Conservation (phyloP, 1,140 invertebrate species). For the Zelostemma sp. region DNA sequence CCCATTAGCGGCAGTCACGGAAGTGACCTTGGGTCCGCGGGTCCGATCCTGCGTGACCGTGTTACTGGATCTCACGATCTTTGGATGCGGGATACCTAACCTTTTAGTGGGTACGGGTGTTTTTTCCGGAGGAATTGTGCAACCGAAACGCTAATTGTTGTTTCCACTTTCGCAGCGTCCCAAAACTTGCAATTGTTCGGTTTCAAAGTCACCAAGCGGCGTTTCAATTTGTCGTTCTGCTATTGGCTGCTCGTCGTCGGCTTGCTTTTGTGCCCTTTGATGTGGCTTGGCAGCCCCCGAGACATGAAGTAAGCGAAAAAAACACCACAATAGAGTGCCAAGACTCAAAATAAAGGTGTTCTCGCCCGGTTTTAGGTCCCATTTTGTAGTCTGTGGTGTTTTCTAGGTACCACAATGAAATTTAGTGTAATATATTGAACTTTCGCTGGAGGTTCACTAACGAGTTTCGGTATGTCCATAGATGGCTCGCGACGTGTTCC, state of each 20-base stretch:
- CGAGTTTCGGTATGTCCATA: too few species aligned
- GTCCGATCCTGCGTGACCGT: conserved; percentile 75
- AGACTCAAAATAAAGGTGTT: too few species aligned
- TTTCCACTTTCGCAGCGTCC: conserved; percentile 72
- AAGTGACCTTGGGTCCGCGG: conserved; percentile 76
- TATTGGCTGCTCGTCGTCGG: conserved; percentile 82
- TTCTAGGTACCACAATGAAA: too few species aligned
- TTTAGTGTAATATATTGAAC: too few species aligned
- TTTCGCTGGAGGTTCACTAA: too few species aligned
- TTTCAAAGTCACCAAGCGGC: conserved; percentile 73
- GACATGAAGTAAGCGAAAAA: conserved; percentile 88
- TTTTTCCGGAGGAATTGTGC: too few species aligned
- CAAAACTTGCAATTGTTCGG: conserved; percentile 83
- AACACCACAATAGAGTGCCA: too few species aligned
- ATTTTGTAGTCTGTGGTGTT: too few species aligned
- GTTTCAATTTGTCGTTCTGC: conserved; percentile 79
- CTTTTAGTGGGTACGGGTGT: conserved; percentile 81
- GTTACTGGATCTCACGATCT: conserved; percentile 79
- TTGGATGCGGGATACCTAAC: conserved; percentile 82
- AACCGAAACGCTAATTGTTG: too few species aligned
- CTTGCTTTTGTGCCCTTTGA: conserved; percentile 78
- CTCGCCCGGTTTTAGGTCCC: too few species aligned
- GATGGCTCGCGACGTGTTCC: conserved; percentile 58
- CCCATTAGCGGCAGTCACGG: conserved; percentile 82
- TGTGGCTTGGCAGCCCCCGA: conserved; percentile 87